phyloP scores from a whole-genome alignment of 1,140 invertebrate genomes.

The Catajapyx aquilonaris region DNA sequence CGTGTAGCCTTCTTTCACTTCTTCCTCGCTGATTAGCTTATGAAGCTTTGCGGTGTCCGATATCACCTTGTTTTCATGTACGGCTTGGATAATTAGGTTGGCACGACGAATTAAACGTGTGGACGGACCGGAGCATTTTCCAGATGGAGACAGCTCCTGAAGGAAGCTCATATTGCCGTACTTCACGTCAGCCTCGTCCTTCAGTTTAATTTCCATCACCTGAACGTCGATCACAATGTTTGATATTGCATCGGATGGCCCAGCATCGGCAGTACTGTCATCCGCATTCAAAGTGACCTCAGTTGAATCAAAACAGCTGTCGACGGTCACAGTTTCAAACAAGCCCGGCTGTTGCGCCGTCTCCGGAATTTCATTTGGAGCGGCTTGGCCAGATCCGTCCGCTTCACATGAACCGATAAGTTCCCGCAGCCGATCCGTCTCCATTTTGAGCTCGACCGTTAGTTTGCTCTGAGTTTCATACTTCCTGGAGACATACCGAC shows the following conservation, averaged over 20 bases:
- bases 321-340: not conserved
- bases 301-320: not conserved
- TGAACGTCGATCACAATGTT: not conserved
- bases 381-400: not conserved
- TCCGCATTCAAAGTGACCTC: not conserved
- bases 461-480: slow-evolving; percentile 6
- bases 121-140: not conserved
- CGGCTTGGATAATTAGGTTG: not conserved
- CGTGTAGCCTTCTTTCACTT: slow-evolving; percentile 30
- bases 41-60: not conserved
- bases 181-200: not conserved
- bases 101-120: not conserved
- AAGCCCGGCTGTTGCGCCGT: too few species aligned
- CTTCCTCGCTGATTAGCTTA: slow-evolving; percentile 26
- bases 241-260: not conserved
- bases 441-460: not conserved
- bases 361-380: not conserved
- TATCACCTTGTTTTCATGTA: not conserved
- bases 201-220: not conserved
- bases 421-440: not conserved
- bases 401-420: not conserved
- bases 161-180: too few species aligned
- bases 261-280: not conserved
- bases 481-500: slow-evolving; percentile 19
- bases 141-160: too few species aligned